Base-by-base conservation (phyloP, 2,797 vertebrate species). In the Liasis olivaceus region DNA sequence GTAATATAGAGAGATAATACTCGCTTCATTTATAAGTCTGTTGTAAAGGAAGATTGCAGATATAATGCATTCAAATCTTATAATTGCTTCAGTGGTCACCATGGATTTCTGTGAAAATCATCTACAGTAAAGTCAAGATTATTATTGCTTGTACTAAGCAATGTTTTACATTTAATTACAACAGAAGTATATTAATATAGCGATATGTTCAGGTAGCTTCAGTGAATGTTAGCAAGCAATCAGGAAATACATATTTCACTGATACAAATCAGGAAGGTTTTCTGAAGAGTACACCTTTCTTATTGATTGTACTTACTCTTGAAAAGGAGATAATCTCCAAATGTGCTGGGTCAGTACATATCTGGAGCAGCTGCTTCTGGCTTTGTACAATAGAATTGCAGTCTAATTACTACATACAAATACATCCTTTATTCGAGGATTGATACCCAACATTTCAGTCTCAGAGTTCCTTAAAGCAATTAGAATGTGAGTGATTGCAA, bases 1-100 rank as follows among this genome's bases (percentile, higher is more conserved):
- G 7, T 13, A 24, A 81, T 81, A 81, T 22, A 47, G 3, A 81
- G 42, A 47, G 31, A 81, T 81, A 81, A 60, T 60, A 81, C 20
- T 24, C 9, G 0, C 77, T 81, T 81, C 77, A 47, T 81, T 81
- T 81, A 81, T 24, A 47, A 81, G 77, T 42, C 24, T 81, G 77
- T 81, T 81, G 36, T 81, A 81, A 81, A 81, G 22, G 4, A 81
- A 81, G 47, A 81, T 81, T 47, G 42, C 9, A 12, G 42, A 81
- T 81, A 47, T 47, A 81, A 81, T 81, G 8, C 72, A 81, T 81
- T 81, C 17, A 81, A 81, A 81, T 81, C 20, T 81, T 81, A 62
- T 87, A 36, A 87, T 87, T 87, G 86, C 86, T 87, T 87, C 86
- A 87, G 86, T 59, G 56, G 20, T 87, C 86, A 87, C 86, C 31